Conservation (phyloP, 2,797 vertebrate species). For the Myotis planiceps region DNA sequence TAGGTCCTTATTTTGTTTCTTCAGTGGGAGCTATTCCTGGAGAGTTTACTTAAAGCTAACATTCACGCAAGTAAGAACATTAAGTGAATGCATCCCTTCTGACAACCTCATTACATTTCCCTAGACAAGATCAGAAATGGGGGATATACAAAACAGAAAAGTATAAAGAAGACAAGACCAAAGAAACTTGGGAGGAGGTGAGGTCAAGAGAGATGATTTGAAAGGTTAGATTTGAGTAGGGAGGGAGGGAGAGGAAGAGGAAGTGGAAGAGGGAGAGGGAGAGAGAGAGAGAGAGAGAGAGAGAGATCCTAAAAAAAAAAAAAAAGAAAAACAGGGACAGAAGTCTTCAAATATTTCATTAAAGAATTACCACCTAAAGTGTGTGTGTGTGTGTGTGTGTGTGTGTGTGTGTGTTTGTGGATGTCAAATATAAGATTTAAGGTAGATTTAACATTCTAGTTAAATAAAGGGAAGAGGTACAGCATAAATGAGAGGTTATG, state of each 20-base stretch:
- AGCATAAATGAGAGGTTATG: constrained; percentile 54
- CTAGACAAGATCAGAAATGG: not conserved
- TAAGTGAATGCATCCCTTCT: not conserved
- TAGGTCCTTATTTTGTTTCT: not conserved
- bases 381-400: not conserved
- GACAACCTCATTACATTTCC: not conserved
- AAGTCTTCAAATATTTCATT: constrained; percentile 58
- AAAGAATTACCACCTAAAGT: not conserved
- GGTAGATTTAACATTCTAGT: constrained; percentile 54
- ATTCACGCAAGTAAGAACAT: not conserved
- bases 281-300: not conserved
- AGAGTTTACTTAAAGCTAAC: constrained; percentile 13
- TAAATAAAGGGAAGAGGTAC: constrained; percentile 33
- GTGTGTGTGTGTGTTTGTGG: not conserved
- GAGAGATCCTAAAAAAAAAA: not conserved
- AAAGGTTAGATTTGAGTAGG: not conserved
- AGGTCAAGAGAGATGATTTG: not conserved
- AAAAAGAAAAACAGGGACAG: not conserved
- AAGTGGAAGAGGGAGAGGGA: fast-evolving
- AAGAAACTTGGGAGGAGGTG: not conserved
- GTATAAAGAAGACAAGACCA: not conserved
- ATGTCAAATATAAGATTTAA: not conserved
- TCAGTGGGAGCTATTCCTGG: not conserved
- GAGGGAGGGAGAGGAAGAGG: not conserved
- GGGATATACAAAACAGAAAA: not conserved